Conservation (phyloP, 2,797 vertebrate genomes). For the Lithobates pipiens region DNA sequence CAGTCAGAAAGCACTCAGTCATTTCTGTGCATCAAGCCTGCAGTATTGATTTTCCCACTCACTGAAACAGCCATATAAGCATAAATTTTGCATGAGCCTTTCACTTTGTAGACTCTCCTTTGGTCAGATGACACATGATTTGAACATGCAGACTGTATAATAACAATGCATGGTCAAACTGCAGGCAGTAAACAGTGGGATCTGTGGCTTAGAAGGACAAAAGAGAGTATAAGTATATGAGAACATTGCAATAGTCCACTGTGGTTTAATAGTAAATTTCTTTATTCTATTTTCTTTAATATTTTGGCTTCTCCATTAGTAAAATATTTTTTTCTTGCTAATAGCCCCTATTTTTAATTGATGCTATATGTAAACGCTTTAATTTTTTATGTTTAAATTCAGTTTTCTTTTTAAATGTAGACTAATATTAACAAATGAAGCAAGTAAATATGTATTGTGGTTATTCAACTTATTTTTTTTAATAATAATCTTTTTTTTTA, state of each 20-base stretch:
- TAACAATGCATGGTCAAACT: slow-evolving; percentile 87
- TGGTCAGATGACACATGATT: slow-evolving; percentile 95
- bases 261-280: background rate
- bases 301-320: background rate
- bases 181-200: slow-evolving; percentile 76
- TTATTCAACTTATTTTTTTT: background rate
- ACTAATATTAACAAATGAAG: background rate
- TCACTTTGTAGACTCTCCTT: slow-evolving; percentile 92
- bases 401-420: no score
- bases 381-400: background rate
- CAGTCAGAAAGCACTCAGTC: slow-evolving; percentile 98
- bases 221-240: slow-evolving; percentile 64
- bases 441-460: background rate
- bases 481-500: background rate
- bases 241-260: slow-evolving; percentile 55
- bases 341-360: background rate
- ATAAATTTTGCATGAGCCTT: slow-evolving; percentile 99
- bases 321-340: background rate
- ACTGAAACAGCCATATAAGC: slow-evolving; percentile 99
- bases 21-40: slow-evolving; percentile 94
- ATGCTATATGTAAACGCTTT: background rate
- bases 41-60: slow-evolving; percentile 99
- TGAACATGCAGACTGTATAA: slow-evolving; percentile 89
- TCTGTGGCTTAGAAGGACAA: slow-evolving; percentile 76
- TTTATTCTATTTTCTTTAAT: no score